phyloP scores from a whole-genome alignment of 2,113 vertebrate genomes.

The Pterocles orientalis region DNA sequence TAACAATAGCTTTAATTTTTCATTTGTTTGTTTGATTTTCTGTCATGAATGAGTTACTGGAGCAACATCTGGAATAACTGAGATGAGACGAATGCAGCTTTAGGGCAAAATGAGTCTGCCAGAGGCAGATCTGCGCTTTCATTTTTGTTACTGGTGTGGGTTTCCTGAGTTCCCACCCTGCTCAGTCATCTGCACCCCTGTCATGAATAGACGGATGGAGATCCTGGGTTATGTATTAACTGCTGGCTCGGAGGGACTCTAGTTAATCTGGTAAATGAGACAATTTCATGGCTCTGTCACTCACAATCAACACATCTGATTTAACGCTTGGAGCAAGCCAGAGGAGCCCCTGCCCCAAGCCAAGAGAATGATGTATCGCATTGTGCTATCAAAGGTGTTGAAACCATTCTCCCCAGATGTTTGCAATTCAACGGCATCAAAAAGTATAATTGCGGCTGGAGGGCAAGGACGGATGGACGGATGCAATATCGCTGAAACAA shows the following conservation, averaged over 20 bases:
- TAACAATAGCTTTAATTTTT: conserved; percentile 79
- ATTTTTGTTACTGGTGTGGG: background rate
- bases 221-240: background rate
- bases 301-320: background rate
- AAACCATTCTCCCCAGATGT: background rate
- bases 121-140: background rate
- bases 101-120: background rate
- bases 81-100: conserved; percentile 23
- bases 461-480: background rate
- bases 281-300: background rate
- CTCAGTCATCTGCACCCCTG: background rate
- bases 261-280: background rate
- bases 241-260: background rate
- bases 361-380: background rate
- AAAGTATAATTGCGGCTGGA: background rate
- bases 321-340: background rate
- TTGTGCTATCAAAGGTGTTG: background rate
- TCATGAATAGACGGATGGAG: background rate
- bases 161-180: background rate
- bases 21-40: conserved; percentile 79
- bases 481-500: background rate
- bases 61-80: conserved; percentile 57
- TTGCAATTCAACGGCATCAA: background rate
- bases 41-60: conserved; percentile 41
- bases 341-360: background rate